These are phyloP conservation scores for Apaloderma vittatum DNA, from an alignment of 2,113 vertebrate species.

Conservation along the genomic window DNA sequence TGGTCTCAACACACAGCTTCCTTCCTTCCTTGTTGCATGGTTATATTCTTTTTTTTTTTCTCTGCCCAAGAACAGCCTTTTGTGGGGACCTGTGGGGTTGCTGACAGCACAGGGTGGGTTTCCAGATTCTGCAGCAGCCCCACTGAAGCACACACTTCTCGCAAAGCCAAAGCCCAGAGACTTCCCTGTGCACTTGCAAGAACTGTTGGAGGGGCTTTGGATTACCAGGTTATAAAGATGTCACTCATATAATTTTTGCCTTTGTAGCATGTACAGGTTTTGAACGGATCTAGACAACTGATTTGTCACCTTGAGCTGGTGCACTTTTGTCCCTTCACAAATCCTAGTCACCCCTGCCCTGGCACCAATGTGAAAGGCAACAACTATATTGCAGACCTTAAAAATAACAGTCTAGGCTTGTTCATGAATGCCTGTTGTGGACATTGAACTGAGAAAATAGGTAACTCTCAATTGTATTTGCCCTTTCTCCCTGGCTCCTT, in stretches of 20 bases:
- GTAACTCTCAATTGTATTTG: background rate
- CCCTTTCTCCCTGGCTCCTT: conserved; percentile 15
- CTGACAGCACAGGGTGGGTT: background rate
- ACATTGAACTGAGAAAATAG: conserved; percentile 14
- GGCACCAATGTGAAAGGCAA: background rate
- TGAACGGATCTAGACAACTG: background rate
- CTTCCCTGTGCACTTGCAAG: background rate
- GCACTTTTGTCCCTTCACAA: conserved; percentile 7
- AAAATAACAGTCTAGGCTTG: conserved; percentile 2
- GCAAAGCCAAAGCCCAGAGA: background rate
- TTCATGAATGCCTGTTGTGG: background rate
- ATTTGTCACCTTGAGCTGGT: background rate
- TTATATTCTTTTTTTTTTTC: background rate
- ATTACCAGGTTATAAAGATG: background rate
- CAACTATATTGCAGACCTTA: background rate
- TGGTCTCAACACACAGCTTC: fast-evolving
- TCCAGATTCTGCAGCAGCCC: background rate
- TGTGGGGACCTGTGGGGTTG: fast-evolving
- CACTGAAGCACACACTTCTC: background rate
- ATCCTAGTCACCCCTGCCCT: conserved; percentile 9
- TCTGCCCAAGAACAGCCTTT: background rate
- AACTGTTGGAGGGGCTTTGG: background rate
- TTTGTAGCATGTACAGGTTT: background rate
- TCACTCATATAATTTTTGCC: background rate
- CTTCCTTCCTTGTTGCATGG: background rate